A percentile compares a stretch with the other conserved stretches of the same genome.
phyloP scores from a whole-genome alignment of 2,888 invertebrate genomes.

The Philopedon plagiatum region DNA sequence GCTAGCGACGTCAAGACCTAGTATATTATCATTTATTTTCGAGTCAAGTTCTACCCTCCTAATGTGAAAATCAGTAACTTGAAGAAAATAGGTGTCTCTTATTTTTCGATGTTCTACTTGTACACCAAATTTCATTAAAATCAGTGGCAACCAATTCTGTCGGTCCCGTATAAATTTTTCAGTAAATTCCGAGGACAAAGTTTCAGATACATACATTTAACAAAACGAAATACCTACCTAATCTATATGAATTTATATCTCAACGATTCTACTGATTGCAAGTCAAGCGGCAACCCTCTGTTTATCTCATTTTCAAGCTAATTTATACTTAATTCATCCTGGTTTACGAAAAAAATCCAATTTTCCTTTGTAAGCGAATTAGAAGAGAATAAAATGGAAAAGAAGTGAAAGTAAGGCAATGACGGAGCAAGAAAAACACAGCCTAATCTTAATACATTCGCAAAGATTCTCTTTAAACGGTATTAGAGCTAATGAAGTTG shows the following conservation, averaged over 20 bases:
- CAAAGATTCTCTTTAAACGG: conserved; percentile 7
- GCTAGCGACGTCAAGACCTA: too few relatives aligned
- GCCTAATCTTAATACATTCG: conserved; percentile 13
- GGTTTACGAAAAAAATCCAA: conserved; percentile 19
- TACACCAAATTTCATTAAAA: too few relatives aligned
- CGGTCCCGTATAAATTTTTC: too few relatives aligned
- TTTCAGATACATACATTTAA: too few relatives aligned
- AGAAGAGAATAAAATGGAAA: conserved; percentile 2
- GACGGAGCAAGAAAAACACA: conserved; percentile 13
- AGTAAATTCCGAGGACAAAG: too few relatives aligned
- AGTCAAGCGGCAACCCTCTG: neutral
- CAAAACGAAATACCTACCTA: too few relatives aligned
- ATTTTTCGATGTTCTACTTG: too few relatives aligned
- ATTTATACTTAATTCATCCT: conserved; percentile 14
- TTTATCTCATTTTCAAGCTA: conserved; percentile 18
- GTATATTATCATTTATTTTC: too few relatives aligned
- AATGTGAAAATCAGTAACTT: too few relatives aligned
- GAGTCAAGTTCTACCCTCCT: too few relatives aligned
- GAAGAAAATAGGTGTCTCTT: too few relatives aligned
- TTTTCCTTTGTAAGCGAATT: conserved; percentile 17
- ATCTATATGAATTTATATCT: neutral
- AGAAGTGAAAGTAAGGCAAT: conserved; percentile 15
- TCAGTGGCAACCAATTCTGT: too few relatives aligned
- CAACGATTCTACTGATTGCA: neutral
- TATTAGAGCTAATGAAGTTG: conserved; percentile 15